Evolutionary conservation across 2,113 vertebrate genomes (phyloP), one percentile per base, ranked within the genome.

Genomic region (Saimiri boliviensis): DNA sequence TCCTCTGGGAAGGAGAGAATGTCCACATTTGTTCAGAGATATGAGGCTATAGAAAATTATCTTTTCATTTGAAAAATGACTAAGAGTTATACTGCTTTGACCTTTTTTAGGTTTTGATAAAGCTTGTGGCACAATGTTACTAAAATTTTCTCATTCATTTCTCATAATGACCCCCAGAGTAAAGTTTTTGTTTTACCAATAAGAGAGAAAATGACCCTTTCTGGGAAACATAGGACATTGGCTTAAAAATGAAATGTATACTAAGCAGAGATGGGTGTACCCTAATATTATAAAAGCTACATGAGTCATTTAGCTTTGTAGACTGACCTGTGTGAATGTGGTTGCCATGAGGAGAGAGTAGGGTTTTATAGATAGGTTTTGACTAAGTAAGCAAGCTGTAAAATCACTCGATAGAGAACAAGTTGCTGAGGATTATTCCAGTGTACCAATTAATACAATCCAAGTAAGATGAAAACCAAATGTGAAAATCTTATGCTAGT

Each of bases 401-500:
- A 89, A 94, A 80, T 37, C 11, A 25, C 16, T 27, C 14, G 35
- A 68, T 32, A 85, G 45, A 83, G 17, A 14, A 87, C 2, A 8
- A 82, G 9, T 71, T 63, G 4, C 8, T 10, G 5, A 3, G 27
- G 20, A 12, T 14, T 60, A 76, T n/a, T 35, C 30, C 42, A 23
- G 1, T 42, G 19, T 45, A 66, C 23, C 30, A 76, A 58, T 66
- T 76, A 86, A 58, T 9, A 73, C 16, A 35, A 35, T 80, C 14
- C 63, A 86, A 8, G 5, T 20, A 93, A 86, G 54, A 90, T 45
- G 45, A 21, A 94, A 89, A 54, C 81, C 12, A 47, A 49, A 87
- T 54, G n/a, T 45, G 16, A 92, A 97, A 79, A 77, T 88, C 19
- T 17, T 30, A 70, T 45, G 16, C 27, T 91, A 45, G 11, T 58